A percentile compares a stretch with the other conserved stretches of the same genome.
Evolutionary conservation across 2,888 invertebrate species (phyloP).

Genomic region (Peribatodes rhomboidaria): DNA sequence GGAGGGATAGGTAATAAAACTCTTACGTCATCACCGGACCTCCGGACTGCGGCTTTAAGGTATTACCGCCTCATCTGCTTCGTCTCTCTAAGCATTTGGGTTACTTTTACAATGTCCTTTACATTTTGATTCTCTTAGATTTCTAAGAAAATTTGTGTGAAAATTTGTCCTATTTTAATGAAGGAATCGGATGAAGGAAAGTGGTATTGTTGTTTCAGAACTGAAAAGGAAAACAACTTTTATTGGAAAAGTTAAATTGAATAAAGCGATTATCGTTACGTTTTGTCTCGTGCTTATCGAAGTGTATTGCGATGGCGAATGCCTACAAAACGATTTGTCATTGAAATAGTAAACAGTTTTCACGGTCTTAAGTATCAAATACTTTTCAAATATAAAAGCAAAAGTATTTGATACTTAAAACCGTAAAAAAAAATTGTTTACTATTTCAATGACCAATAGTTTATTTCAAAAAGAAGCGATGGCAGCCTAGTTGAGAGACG

Average conservation of each 20-base stretch:
- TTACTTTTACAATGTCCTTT: constrained; percentile 58
- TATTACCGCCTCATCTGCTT: constrained; percentile 70
- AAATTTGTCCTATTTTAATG: constrained; percentile 18
- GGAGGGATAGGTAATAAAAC: constrained; percentile 72
- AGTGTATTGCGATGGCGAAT: background rate
- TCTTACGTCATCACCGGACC: constrained; percentile 76
- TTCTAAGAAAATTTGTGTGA: background rate
- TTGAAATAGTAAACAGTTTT: background rate
- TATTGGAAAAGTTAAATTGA: constrained; percentile 26
- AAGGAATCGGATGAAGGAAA: constrained; percentile 16
- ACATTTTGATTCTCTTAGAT: constrained; percentile 50
- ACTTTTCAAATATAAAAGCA: background rate
- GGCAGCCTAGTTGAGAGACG: no score
- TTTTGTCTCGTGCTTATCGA: constrained; percentile 4
- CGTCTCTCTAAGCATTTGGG: constrained; percentile 61
- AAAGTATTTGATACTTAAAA: background rate
- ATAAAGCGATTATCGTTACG: constrained; percentile 18
- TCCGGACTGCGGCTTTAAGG: constrained; percentile 60
- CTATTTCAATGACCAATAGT: no score
- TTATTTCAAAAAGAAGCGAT: no score
- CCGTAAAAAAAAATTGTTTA: no score
- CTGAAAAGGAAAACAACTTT: constrained; percentile 22
- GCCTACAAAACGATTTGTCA: background rate
- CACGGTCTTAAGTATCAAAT: no score
- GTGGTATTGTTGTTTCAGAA: constrained; percentile 17